Evolutionary conservation across 2,888 invertebrate species (phyloP).

Genomic region (Sinohyriopsis cumingii): DNA sequence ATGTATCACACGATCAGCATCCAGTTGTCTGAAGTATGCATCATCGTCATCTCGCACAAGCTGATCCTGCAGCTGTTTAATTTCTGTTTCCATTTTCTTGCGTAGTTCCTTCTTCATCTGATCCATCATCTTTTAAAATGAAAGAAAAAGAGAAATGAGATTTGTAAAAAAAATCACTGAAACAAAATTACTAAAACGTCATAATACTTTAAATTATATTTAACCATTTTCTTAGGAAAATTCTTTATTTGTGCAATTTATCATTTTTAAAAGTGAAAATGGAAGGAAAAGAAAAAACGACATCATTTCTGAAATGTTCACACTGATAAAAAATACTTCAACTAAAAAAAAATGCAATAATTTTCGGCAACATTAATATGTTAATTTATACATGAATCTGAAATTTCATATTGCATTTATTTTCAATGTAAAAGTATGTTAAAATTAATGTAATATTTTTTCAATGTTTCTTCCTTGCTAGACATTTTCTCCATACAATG

Average conservation of each 20-base stretch:
- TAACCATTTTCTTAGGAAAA: neutral
- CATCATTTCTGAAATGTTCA: too few species aligned
- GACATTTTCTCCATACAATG: too few species aligned
- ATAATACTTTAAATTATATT: neutral
- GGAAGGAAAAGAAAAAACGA: too few species aligned
- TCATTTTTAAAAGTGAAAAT: too few species aligned
- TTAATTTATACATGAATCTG: too few species aligned
- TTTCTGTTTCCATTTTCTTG: slow-evolving; percentile 69
- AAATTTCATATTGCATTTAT: too few species aligned
- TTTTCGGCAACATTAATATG: too few species aligned
- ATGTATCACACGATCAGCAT: slow-evolving; percentile 66
- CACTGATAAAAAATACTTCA: too few species aligned
- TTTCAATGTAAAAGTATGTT: too few species aligned
- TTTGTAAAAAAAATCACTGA: neutral
- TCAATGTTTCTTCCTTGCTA: too few species aligned
- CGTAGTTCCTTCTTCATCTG: slow-evolving; percentile 68
- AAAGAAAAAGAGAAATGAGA: neutral
- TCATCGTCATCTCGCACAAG: slow-evolving; percentile 69
- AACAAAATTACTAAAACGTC: neutral
- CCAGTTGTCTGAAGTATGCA: slow-evolving; percentile 68
- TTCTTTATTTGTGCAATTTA: neutral
- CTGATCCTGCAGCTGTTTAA: slow-evolving; percentile 66
- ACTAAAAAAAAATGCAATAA: too few species aligned
- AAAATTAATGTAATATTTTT: too few species aligned
- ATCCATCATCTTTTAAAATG: slow-evolving; percentile 56